Percentiles rank a stretch among this genome's conserved stretches.
phyloP scores from a whole-genome alignment of 2,113 vertebrate species.

The Syngnathoides biaculeatus region DNA sequence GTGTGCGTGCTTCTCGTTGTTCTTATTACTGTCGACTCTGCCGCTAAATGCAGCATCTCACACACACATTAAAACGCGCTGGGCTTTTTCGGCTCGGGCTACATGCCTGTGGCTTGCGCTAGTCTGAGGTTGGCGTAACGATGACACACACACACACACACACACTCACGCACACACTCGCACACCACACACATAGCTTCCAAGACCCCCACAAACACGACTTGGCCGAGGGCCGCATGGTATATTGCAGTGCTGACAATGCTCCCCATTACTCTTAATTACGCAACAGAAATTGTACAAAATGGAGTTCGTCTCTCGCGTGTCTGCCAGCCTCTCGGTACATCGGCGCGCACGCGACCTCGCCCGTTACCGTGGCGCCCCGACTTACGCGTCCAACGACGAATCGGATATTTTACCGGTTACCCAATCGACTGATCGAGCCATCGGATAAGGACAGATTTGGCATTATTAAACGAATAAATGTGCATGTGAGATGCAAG shows the following conservation, averaged over 20 bases:
- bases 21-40: conserved; percentile 41
- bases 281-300: conserved; percentile 48
- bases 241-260: conserved; percentile 62
- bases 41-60: conserved; percentile 32
- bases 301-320: conserved; percentile 5
- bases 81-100: conserved; percentile 38
- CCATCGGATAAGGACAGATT: background rate
- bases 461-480: background rate
- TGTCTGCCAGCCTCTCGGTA: conserved; percentile 26
- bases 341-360: background rate
- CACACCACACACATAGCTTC: conserved; percentile 62
- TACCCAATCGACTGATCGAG: background rate
- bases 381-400: no score
- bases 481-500: background rate
- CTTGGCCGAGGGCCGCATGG: conserved; percentile 51
- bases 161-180: conserved; percentile 26
- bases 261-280: conserved; percentile 58
- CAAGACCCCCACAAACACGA: conserved; percentile 71
- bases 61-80: conserved; percentile 43
- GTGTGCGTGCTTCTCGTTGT: conserved; percentile 17
- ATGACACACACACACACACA: conserved; percentile 62
- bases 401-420: background rate
- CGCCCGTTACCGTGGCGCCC: background rate
- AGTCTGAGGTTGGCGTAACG: conserved; percentile 73
- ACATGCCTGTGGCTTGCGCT: conserved; percentile 73